Evolutionary conservation across 1,140 invertebrate species (phyloP).

Genomic region (Acromyrmex charruanus): DNA sequence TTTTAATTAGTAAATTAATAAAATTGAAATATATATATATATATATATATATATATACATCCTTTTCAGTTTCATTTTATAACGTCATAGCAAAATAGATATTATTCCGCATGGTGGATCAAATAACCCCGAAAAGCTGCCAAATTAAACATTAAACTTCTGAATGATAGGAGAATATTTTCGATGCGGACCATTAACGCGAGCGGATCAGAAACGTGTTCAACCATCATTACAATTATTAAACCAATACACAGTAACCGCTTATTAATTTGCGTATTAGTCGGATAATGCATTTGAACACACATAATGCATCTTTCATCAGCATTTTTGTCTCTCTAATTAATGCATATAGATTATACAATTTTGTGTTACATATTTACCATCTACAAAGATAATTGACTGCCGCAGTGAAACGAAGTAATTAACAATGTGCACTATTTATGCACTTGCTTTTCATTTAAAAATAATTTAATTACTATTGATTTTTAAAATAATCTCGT

Average conservation of each 20-base stretch:
- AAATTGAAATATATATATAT: slow-evolving; percentile 33
- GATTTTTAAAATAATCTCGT: slow-evolving; percentile 25
- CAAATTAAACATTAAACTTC: slow-evolving; percentile 57
- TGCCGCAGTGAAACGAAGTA: slow-evolving; percentile 6
- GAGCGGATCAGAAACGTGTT: background rate
- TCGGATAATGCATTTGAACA: slow-evolving; percentile 34
- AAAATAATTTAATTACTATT: slow-evolving; percentile 38
- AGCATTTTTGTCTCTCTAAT: slow-evolving; percentile 59
- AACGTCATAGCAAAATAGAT: slow-evolving; percentile 14
- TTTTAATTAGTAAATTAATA: slow-evolving; percentile 55
- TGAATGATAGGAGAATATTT: slow-evolving; percentile 27
- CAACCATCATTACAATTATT: slow-evolving; percentile 46
- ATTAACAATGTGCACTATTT: slow-evolving; percentile 1
- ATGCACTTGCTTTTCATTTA: slow-evolving; percentile 2
- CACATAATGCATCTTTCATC: slow-evolving; percentile 56
- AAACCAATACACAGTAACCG: slow-evolving; percentile 29
- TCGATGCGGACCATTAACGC: slow-evolving; percentile 36
- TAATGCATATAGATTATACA: slow-evolving; percentile 40
- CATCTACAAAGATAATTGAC: slow-evolving; percentile 13
- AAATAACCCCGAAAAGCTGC: slow-evolving; percentile 30
- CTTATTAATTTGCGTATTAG: slow-evolving; percentile 56
- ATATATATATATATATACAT: background rate
- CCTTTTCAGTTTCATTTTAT: slow-evolving; percentile 30
- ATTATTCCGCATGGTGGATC: background rate
- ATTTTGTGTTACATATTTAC: slow-evolving; percentile 11